Conservation (phyloP, 1,140 invertebrate species). For the Pemphigus obesinymphae region DNA sequence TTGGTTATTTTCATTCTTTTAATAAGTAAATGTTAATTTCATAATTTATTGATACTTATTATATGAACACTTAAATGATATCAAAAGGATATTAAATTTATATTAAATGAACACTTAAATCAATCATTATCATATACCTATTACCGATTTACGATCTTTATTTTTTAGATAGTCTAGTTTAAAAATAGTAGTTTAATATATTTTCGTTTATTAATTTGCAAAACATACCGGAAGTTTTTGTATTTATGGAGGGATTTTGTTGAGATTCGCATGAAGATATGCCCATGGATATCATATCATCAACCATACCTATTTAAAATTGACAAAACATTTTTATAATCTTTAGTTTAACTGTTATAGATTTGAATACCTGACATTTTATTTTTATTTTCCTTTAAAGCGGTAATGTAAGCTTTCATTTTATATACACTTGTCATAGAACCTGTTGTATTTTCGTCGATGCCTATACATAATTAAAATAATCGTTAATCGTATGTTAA, state of each 20-base stretch:
- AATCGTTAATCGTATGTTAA: not conserved
- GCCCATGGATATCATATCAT: not conserved
- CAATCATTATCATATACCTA: not conserved
- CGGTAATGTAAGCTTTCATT: not conserved
- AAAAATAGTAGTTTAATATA: not conserved
- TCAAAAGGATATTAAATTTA: not conserved
- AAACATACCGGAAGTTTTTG: not conserved
- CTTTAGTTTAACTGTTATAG: not conserved
- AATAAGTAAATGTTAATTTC: not conserved
- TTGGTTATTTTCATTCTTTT: too few species aligned
- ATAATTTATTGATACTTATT: not conserved
- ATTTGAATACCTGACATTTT: not conserved
- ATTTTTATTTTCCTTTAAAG: not conserved
- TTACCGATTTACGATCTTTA: not conserved
- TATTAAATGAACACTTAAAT: not conserved
- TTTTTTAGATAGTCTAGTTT: not conserved
- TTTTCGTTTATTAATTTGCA: not conserved
- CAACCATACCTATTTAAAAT: not conserved
- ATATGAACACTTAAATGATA: not conserved
- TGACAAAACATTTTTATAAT: not conserved
- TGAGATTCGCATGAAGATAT: not conserved
- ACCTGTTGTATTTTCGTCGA: not conserved
- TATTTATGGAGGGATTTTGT: too few species aligned
- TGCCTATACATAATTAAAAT: not conserved
- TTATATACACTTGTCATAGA: not conserved